Percentiles rank a stretch among this genome's conserved stretches.
phyloP scores from a whole-genome alignment of 2,888 invertebrate species.

The Clivina fossor region DNA sequence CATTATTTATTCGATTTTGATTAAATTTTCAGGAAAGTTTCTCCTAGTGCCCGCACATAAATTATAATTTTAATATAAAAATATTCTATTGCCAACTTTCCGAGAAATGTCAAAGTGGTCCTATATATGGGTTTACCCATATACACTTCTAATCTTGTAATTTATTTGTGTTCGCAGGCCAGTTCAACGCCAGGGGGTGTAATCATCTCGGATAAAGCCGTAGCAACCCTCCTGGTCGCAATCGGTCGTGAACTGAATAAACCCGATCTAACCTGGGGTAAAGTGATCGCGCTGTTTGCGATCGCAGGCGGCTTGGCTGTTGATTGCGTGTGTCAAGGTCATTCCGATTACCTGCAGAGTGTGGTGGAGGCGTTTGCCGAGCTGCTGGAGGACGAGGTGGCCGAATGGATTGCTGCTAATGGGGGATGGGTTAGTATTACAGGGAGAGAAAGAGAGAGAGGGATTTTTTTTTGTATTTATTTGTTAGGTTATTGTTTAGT shows the following conservation, averaged over 20 bases:
- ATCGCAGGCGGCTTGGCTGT: constrained; percentile 81
- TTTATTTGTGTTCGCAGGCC: constrained; percentile 59
- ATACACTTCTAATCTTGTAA: too few relatives aligned
- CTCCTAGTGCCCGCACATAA: too few relatives aligned
- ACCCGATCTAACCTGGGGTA: constrained; percentile 77
- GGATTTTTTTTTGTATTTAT: too few relatives aligned
- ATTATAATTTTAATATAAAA: too few relatives aligned
- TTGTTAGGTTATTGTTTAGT: too few relatives aligned
- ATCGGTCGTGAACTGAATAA: constrained; percentile 73
- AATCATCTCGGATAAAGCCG: constrained; percentile 60
- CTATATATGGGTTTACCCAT: too few relatives aligned
- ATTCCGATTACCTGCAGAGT: constrained; percentile 75
- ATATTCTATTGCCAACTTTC: too few relatives aligned
- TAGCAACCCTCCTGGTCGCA: constrained; percentile 65
- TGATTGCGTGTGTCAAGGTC: constrained; percentile 74
- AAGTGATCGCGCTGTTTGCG: constrained; percentile 78
- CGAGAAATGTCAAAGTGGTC: too few relatives aligned
- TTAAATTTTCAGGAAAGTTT: too few relatives aligned
- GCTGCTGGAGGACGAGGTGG: constrained; percentile 68
- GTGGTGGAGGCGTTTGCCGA: constrained; percentile 77
- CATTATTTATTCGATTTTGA: too few relatives aligned
- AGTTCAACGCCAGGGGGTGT: constrained; percentile 56
- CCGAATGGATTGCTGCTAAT: constrained; percentile 77
- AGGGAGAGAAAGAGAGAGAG: too few relatives aligned
- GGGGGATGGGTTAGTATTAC: constrained; percentile 78